Conservation (phyloP, 2,888 invertebrate genomes). For the Cordilura impudica region DNA sequence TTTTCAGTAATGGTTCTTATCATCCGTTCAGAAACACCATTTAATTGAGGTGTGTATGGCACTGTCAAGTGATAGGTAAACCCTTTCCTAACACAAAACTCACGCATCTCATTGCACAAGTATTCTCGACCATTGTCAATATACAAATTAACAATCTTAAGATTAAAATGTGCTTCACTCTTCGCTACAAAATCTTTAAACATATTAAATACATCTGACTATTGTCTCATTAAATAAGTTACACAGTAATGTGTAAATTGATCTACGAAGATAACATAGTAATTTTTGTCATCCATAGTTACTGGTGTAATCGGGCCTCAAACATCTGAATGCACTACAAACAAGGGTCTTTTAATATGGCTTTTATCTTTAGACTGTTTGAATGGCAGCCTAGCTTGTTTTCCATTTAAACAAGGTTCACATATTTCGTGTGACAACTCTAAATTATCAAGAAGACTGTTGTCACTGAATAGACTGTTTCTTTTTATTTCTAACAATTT, state of each 20-base stretch:
- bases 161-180: conserved; percentile 66
- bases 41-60: too few species aligned
- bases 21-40: too few species aligned
- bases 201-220: conserved; percentile 64
- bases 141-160: too few species aligned
- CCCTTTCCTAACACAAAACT: conserved; percentile 69
- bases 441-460: too few species aligned
- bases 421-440: too few species aligned
- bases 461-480: too few species aligned
- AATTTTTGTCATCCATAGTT: conserved; percentile 69
- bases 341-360: conserved; percentile 69
- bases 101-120: conserved; percentile 69
- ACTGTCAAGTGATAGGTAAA: conserved; percentile 72
- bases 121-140: too few species aligned
- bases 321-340: conserved; percentile 71
- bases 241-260: conserved; percentile 71
- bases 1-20: too few species aligned
- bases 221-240: conserved; percentile 67
- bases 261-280: conserved; percentile 72
- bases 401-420: too few species aligned
- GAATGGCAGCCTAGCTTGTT: too few species aligned
- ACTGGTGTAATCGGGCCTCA: conserved; percentile 66
- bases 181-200: conserved; percentile 47
- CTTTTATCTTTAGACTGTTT: conserved; percentile 64
- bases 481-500: too few species aligned